Base-by-base conservation (phyloP, 1,140 invertebrate species). In the Amyelois transitella region DNA sequence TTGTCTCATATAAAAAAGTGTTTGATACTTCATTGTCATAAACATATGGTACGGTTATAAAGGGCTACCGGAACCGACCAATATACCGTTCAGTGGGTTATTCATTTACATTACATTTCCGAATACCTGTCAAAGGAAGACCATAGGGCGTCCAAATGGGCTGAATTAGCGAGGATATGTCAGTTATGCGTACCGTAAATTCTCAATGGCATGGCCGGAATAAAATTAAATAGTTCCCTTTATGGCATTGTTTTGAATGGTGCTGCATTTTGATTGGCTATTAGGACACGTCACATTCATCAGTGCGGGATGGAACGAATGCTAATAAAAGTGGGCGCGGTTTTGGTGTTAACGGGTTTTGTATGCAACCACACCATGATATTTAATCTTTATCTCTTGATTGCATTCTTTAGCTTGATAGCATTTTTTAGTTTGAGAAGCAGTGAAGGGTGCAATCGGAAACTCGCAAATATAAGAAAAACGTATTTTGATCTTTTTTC, bases 131-230 rank as follows among this genome's bases (percentile, higher is more conserved):
- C 25, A 32, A 14, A 38, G 32, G 32, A 14, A 38, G 32, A 38
- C 17, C 17, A 38, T 38, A 28, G 12, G 17, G 12, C 25, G 54
- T 56, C 51, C 56, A 48, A 63, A 58, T 55, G 14, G 53, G 53
- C 43, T 51, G 51, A 60, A 64, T 55, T 51, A 59, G 51, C 62
- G 24, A 58, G 55, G 51, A 62, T 58, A 57, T 55, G 55, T 62
- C 60, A 62, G 18, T 51, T 55, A 52, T 55, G 55, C 52, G 53
- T 25, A 55, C 50, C 22, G n/a, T 63, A 56, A 58, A 53, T 52
- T 58, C 44, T 57, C 38, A 17, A 18, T 17, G 25, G 43, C 2
- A 21, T 28, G 28, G 10, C 1, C 38, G 12, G 60, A 56, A 62
- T 62, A 53, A 12, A 32, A 57, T 57, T 62, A 48, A 48, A 48